Evolutionary conservation across 2,888 invertebrate species (phyloP), one percentile per base, ranked within the genome.

Genomic region (Sphecodes monilicornis): DNA sequence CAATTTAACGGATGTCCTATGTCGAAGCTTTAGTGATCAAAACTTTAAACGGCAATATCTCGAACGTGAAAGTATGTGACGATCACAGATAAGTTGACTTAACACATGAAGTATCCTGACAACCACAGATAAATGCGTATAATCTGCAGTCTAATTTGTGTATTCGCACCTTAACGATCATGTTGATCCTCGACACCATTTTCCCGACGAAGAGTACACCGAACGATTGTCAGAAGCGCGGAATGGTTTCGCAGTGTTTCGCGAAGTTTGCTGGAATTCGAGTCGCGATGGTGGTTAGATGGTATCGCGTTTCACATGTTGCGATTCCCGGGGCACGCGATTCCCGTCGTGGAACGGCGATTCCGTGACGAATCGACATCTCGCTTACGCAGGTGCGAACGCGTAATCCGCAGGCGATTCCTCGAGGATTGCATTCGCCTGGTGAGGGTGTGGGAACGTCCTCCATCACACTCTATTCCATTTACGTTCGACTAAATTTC

Each of bases 321-420:
- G 46, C 16, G 26, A 26, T 50, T 50, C 50, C 10, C 50, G 22
- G n/a, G 39, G 46, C 70, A 75, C 68, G 77, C 80, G 77, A 77
- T 71, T 71, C 64, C 70, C 39, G 64, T 78, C 36, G 29, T 13
- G 72, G 36, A 39, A 74, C 60, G 76, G 76, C 80, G 80, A 64
- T 86, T 86, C 75, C 86, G 88, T 84, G 88, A 82, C 72, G 89
- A 72, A 89, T 84, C 86, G 84, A 84, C 82, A 79, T 89, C 76
- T 66, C 68, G 50, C 69, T 64, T 85, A 88, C 88, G 86, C 88
- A 86, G 83, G 88, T 90, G 89, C 87, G 86, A 89, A 87, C 84
- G 91, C 90, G 91, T 88, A 88, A 90, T 89, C 80, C 89, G 85
- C 83, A 68, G 84, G 85, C 85, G 88, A 90, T 88, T 89, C 84